phyloP scores from a whole-genome alignment of 2,113 vertebrate species.

The Istiophorus platypterus region DNA sequence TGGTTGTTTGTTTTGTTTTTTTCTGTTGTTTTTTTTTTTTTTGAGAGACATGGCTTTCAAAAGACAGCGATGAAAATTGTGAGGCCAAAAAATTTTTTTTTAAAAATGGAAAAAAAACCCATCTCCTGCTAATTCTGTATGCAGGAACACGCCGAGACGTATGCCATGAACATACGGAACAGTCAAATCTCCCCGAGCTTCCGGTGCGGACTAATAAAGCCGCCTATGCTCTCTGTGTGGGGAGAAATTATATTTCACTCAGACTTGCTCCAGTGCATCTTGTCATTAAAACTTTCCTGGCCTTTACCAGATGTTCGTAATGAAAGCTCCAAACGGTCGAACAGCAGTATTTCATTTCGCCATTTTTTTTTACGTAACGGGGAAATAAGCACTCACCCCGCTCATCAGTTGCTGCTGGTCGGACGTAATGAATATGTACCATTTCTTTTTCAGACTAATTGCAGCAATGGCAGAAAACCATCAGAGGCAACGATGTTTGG shows the following conservation, averaged over 20 bases:
- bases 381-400: neutral
- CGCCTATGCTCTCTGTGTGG: slow-evolving; percentile 2
- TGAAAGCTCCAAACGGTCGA: neutral
- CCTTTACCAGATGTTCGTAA: slow-evolving; percentile 7
- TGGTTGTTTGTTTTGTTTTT: neutral
- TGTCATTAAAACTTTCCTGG: slow-evolving; percentile 20
- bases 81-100: slow-evolving; percentile 3
- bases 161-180: slow-evolving; percentile 15
- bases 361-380: slow-evolving; percentile 16
- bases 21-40: neutral
- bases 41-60: neutral
- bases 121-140: slow-evolving; percentile 29
- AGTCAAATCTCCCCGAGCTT: slow-evolving; percentile 36
- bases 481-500: neutral
- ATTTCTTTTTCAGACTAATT: slow-evolving; percentile 1
- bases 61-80: neutral
- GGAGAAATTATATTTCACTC: slow-evolving; percentile 10
- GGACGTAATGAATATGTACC: neutral
- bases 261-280: neutral
- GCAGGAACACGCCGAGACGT: slow-evolving; percentile 16
- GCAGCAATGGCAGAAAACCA: neutral
- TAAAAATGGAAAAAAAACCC: neutral
- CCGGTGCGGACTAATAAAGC: slow-evolving; percentile 42
- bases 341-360: neutral
- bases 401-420: neutral